Evolutionary conservation across 2,797 vertebrate species (phyloP), one percentile per base, ranked within the genome.

Genomic region (Sarcophilus harrisii): DNA sequence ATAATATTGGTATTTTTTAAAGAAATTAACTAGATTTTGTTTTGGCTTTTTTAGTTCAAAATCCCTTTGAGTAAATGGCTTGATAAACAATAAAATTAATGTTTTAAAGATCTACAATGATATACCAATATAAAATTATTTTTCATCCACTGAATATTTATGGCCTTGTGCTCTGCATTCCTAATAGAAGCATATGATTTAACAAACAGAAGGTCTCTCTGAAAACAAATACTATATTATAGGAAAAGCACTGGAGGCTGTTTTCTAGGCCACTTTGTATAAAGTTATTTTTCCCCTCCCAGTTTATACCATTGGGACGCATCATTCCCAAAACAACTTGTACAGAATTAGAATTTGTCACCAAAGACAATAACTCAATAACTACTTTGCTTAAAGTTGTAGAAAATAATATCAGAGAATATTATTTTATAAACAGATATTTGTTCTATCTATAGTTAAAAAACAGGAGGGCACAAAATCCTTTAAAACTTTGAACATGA

Each of bases 331-430:
- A 96, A 98, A 90, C 24, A 95, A 95, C 94, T 18, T 13, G 58
- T 96, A 96, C 73, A 66, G 93, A 96, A 94, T 97, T 96, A 96
- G 90, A 98, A 98, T 96, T 91, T 38, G 54, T 95, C 94, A 95
- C 55, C 93, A 96, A 94, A 92, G 55, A 96, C 96, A 97, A 96
- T 81, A 29, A 96, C 66, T 91, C 96, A 95, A 96, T 94, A 93
- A 96, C 90, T 90, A 58, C 81, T 92, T 97, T 96, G 58, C 93
- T 97, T 98, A 93, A 93, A 89, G 58, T 54, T 96, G 93, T 91
- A 73, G 97, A 97, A 93, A 27, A 28, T 92, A 96, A 89, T 18
- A 94, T 54, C 49, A 93, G 90, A 95, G 96, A 97, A 90, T 38
- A 90, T 38, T 30, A 94, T 58, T n/a, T 97, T 97, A 96, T 96